phyloP scores from a whole-genome alignment of 2,888 invertebrate genomes.

The Cabera pusaria region DNA sequence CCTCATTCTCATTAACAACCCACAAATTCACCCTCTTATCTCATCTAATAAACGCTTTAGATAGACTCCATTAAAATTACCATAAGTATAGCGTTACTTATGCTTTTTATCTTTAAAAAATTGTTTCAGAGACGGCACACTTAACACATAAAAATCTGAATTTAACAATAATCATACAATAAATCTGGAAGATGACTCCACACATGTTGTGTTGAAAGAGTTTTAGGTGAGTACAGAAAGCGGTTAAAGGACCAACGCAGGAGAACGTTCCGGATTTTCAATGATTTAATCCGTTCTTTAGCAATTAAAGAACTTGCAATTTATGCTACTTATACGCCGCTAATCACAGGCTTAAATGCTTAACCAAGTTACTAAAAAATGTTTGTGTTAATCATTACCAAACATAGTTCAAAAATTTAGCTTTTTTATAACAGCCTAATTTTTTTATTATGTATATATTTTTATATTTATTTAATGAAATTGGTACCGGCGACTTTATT shows the following conservation, averaged over 20 bases:
- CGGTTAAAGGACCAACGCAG: conserved; percentile 1
- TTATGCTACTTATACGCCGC: no score
- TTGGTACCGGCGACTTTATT: no score
- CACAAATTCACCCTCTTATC: conserved; percentile 30
- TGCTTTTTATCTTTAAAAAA: conserved; percentile 27
- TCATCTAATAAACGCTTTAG: conserved; percentile 27
- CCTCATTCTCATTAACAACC: conserved; percentile 25
- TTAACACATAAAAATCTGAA: conserved; percentile 40
- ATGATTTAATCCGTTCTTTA: no score
- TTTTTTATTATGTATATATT: no score
- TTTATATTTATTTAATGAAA: no score
- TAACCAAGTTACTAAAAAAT: no score
- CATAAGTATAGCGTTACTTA: conserved; percentile 22
- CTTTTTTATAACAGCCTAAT: no score
- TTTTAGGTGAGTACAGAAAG: neutral
- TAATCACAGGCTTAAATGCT: no score
- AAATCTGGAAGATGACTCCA: conserved; percentile 62
- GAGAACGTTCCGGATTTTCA: no score
- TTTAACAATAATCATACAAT: conserved; percentile 54
- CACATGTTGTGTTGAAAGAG: conserved; percentile 58
- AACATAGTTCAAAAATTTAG: no score
- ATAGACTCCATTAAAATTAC: conserved; percentile 28
- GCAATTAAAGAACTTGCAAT: no score
- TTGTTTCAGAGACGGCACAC: conserved; percentile 30
- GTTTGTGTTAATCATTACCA: no score